Evolutionary conservation across 2,888 invertebrate genomes (phyloP), one percentile per base, ranked within the genome.

Genomic region (Gymnoscelis rufifasciata): DNA sequence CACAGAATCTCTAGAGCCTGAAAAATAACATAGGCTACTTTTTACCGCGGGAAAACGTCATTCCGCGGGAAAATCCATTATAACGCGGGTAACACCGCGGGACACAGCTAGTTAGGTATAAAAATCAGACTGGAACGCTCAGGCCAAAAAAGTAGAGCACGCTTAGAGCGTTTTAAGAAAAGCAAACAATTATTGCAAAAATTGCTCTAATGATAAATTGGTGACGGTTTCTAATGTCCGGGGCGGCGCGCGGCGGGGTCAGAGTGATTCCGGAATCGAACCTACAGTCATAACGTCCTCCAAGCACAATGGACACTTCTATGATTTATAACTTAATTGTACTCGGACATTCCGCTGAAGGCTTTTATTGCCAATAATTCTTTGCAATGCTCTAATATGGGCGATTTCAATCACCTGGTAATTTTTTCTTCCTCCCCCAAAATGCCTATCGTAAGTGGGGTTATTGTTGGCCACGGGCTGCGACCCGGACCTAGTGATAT

Each of bases 201-300:
- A 87, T 88, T 80, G 88, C 78, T 81, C 71, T 87, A 87, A 88
- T 88, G 88, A 88, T 88, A 87, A 84, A 88, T 87, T 88, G 87
- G 83, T 81, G 80, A 83, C 79, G 83, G 76, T 82, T 83, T 71
- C 81, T 78, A 84, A 86, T 84, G 79, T 81, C 68, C 41, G 38
- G 48, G 40, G 66, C 33, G 28, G 26, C 68, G n/a, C n/a, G n/a
- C n/a, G n/a, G n/a, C 69, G 73, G 72, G 77, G 78, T 78, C 31
- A 74, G 76, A 76, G 79, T 77, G 77, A 75, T 70, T 64, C 68
- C 68, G 74, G 77, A 77, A 73, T 71, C 66, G 74, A 78, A 72
- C 75, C 73, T 66, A 70, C 74, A 78, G 82, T 86, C 86, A 88
- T 83, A 87, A 84, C 86, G 83, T 82, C 71, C 88, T 86, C 68